phyloP scores from a whole-genome alignment of 2,797 vertebrate species.

The Furcifer pardalis region DNA sequence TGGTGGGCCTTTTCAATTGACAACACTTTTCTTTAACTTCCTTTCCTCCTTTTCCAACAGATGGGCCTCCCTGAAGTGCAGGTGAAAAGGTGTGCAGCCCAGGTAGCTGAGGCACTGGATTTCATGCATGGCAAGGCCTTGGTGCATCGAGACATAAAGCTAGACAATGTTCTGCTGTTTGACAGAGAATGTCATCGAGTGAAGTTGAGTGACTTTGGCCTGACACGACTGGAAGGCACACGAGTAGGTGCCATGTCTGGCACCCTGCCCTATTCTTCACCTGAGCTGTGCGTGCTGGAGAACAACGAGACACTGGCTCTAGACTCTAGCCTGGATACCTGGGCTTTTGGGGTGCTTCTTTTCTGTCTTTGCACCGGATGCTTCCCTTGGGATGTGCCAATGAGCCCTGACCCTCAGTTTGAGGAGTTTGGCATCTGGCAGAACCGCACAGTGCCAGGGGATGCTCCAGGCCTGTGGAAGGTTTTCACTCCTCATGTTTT shows the following conservation, averaged over 20 bases:
- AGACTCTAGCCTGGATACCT: conserved; percentile 84
- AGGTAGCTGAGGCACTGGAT: conserved; percentile 86
- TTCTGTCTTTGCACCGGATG: conserved; percentile 87
- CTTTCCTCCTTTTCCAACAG: conserved; percentile 64
- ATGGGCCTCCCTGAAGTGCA: conserved; percentile 81
- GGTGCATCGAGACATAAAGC: conserved; percentile 93
- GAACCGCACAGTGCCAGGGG: conserved; percentile 67
- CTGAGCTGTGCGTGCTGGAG: conserved; percentile 74
- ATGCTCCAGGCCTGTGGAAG: conserved; percentile 75
- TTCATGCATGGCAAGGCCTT: conserved; percentile 89
- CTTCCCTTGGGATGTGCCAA: conserved; percentile 89
- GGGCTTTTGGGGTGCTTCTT: conserved; percentile 88
- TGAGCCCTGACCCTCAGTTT: conserved; percentile 79
- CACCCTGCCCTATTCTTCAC: conserved; percentile 83
- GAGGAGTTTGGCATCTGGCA: conserved; percentile 73
- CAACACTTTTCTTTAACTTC: neutral
- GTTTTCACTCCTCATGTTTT: conserved; percentile 79
- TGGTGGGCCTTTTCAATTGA: neutral
- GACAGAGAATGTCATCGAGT: conserved; percentile 83
- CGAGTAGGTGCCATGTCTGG: conserved; percentile 43
- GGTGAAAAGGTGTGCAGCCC: conserved; percentile 85
- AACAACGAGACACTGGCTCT: conserved; percentile 71
- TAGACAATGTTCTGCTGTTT: conserved; percentile 92
- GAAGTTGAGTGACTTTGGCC: conserved; percentile 91
- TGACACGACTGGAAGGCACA: conserved; percentile 76